Percentiles rank a stretch among this genome's conserved stretches.
phyloP scores from a whole-genome alignment of 2,888 invertebrate genomes.

The Eupithecia dodoneata region DNA sequence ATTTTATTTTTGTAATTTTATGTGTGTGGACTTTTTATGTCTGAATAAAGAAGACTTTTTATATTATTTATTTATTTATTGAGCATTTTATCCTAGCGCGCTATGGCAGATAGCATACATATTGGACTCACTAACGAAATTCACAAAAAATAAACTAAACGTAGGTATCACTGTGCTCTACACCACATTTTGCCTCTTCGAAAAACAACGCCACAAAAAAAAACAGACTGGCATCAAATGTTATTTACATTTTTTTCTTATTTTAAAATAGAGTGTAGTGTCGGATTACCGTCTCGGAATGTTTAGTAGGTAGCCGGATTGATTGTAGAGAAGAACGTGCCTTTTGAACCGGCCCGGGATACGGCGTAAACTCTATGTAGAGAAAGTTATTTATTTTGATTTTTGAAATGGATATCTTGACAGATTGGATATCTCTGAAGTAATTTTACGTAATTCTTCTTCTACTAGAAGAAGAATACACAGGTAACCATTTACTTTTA shows the following conservation, averaged over 20 bases:
- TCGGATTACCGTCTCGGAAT: conserved; percentile 80
- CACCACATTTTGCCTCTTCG: conserved; percentile 33
- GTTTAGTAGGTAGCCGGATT: conserved; percentile 60
- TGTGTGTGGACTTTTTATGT: too few species aligned
- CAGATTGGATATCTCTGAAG: not conserved
- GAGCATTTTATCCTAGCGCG: too few species aligned
- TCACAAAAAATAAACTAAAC: not conserved
- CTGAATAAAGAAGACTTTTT: too few species aligned
- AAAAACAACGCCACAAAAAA: conserved; percentile 54
- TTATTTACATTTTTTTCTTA: conserved; percentile 73
- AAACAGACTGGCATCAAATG: conserved; percentile 66
- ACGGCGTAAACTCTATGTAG: not conserved
- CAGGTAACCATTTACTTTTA: not conserved
- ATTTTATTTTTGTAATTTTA: too few species aligned
- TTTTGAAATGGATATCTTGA: not conserved
- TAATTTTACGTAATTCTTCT: too few species aligned
- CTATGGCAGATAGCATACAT: too few species aligned
- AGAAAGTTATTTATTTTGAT: not conserved
- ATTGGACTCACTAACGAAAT: not conserved
- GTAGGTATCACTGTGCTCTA: not conserved
- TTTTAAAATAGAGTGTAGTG: conserved; percentile 60
- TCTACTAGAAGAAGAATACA: too few species aligned
- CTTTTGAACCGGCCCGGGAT: conserved; percentile 50
- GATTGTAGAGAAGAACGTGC: conserved; percentile 52
- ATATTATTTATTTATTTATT: too few species aligned